A percentile compares a stretch with the other conserved stretches of the same genome.
phyloP scores from a whole-genome alignment of 2,797 vertebrate species.

The Sarcoramphus papa region DNA sequence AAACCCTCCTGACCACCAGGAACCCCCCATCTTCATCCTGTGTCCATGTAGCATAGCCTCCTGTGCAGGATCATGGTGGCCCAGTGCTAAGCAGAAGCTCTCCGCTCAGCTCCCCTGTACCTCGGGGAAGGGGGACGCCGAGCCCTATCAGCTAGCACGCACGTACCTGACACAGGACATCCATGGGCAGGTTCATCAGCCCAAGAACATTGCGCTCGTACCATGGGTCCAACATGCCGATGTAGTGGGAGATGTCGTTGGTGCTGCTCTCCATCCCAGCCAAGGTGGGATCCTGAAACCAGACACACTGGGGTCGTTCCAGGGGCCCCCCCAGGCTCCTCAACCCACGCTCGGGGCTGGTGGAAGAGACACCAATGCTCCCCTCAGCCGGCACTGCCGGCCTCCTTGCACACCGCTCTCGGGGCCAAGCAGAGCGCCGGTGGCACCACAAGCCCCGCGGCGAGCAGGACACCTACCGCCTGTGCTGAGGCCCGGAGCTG shows the following conservation, averaged over 20 bases:
- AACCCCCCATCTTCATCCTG: accelerated
- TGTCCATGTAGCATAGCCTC: accelerated
- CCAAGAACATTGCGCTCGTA: slow-evolving; percentile 92
- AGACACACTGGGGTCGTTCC: neutral
- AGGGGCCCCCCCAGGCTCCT: neutral
- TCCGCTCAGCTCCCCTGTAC: neutral
- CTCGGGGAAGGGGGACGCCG: accelerated
- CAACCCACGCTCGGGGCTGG: neutral
- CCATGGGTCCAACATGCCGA: slow-evolving; percentile 97
- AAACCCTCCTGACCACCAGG: neutral
- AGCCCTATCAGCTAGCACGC: neutral
- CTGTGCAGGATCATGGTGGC: neutral
- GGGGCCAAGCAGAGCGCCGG: accelerated
- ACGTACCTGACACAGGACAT: slow-evolving; percentile 88
- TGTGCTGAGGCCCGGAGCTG: neutral
- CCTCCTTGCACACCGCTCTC: accelerated
- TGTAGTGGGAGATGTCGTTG: slow-evolving; percentile 90
- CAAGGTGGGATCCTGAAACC: slow-evolving; percentile 35
- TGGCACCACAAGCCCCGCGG: accelerated
- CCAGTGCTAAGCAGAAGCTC: neutral
- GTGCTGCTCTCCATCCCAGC: slow-evolving; percentile 80
- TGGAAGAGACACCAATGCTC: neutral
- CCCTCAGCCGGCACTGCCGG: neutral
- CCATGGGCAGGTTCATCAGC: slow-evolving; percentile 86
- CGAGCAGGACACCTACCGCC: neutral